Conservation (phyloP, 2,888 invertebrate genomes). For the Hesperia comma region DNA sequence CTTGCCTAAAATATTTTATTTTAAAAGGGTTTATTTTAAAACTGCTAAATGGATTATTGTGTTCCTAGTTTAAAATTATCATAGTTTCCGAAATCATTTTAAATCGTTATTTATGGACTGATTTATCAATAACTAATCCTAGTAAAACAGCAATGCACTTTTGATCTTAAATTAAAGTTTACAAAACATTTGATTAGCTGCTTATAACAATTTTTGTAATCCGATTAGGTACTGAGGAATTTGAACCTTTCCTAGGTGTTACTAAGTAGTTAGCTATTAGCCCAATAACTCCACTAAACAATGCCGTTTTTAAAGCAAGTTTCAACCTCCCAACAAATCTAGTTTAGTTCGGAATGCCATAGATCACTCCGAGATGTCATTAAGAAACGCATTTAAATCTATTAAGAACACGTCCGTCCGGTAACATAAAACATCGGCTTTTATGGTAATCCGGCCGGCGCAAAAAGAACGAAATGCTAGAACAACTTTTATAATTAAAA, state of each 20-base stretch:
- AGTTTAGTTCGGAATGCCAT: constrained; percentile 14
- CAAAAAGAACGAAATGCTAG: constrained; percentile 52
- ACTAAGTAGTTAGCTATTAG: background rate
- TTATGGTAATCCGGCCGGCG: constrained; percentile 36
- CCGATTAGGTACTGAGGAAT: background rate
- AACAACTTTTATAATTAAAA: constrained; percentile 78
- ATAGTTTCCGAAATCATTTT: too few species aligned
- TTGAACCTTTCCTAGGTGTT: background rate
- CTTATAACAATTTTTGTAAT: background rate
- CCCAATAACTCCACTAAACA: constrained; percentile 1
- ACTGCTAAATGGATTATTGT: too few species aligned
- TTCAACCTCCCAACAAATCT: background rate
- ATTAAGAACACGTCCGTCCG: constrained; percentile 4
- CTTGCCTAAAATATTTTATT: background rate
- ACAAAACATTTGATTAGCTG: too few species aligned
- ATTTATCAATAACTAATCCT: too few species aligned
- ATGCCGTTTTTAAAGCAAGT: constrained; percentile 8
- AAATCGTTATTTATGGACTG: too few species aligned
- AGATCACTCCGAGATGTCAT: constrained; percentile 26
- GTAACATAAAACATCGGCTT: constrained; percentile 37
- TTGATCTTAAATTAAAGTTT: too few species aligned
- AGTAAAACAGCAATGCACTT: too few species aligned
- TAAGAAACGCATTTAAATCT: constrained; percentile 25
- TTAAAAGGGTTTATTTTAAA: background rate
- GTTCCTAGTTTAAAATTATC: too few species aligned